Percentiles rank a stretch among this genome's conserved stretches.
phyloP scores from a whole-genome alignment of 1,140 invertebrate species.

The Hydropsyche tenuis region DNA sequence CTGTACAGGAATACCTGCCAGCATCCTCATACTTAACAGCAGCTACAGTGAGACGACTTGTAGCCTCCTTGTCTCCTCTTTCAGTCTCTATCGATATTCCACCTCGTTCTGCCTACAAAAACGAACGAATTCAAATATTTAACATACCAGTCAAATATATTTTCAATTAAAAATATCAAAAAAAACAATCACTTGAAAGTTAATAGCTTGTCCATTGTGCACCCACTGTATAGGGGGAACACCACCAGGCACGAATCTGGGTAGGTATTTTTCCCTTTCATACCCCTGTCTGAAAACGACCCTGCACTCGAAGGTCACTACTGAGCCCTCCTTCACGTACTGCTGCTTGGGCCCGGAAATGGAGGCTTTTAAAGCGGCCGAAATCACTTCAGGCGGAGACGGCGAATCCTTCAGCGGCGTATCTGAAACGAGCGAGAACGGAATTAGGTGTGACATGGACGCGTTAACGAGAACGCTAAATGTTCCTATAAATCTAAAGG shows the following conservation, averaged over 20 bases:
- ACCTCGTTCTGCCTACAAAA: slow-evolving; percentile 52
- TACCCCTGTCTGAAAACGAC: slow-evolving; percentile 50
- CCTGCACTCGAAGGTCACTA: slow-evolving; percentile 56
- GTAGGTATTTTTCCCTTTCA: slow-evolving; percentile 32
- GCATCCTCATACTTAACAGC: slow-evolving; percentile 51
- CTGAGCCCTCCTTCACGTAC: slow-evolving; percentile 51
- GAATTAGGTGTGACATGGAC: neutral
- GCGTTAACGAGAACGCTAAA: too few relatives aligned
- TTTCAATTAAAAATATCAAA: neutral
- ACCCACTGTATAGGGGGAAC: slow-evolving; percentile 54
- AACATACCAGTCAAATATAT: neutral
- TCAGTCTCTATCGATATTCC: slow-evolving; percentile 57
- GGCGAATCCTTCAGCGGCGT: slow-evolving; percentile 44
- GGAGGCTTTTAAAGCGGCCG: slow-evolving; percentile 41
- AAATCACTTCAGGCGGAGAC: slow-evolving; percentile 11
- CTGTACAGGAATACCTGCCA: slow-evolving; percentile 54
- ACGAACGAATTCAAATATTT: neutral
- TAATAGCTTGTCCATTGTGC: slow-evolving; percentile 52
- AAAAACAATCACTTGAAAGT: slow-evolving; percentile 51
- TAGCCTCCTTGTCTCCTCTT: slow-evolving; percentile 53
- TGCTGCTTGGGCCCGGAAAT: slow-evolving; percentile 46
- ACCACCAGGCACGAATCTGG: slow-evolving; percentile 32
- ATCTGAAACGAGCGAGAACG: slow-evolving; percentile 37
- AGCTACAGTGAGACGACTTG: slow-evolving; percentile 56
- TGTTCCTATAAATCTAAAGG: too few relatives aligned